phyloP scores from a whole-genome alignment of 1,140 invertebrate species.

The Brachionus angularis region DNA sequence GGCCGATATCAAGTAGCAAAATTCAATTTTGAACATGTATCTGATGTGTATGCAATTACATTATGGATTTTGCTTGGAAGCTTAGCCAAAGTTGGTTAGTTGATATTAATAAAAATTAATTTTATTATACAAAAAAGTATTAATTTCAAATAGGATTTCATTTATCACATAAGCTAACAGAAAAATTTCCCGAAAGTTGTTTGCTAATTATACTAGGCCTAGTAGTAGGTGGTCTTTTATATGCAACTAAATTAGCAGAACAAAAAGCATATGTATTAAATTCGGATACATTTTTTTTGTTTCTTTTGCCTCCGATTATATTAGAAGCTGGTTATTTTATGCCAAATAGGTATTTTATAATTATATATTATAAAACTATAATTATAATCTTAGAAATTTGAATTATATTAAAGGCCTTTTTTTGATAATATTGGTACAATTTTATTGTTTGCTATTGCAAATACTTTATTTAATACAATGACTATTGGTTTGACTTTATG shows the following conservation, averaged over 20 bases:
- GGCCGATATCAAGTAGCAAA: slow-evolving; percentile 23
- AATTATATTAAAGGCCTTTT: too few species aligned
- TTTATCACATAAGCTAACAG: slow-evolving; percentile 40
- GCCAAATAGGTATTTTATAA: too few species aligned
- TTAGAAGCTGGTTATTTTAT: slow-evolving; percentile 58
- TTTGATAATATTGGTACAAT: slow-evolving; percentile 58
- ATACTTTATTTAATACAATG: slow-evolving; percentile 48
- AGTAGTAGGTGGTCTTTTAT: slow-evolving; percentile 66
- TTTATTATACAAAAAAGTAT: background rate
- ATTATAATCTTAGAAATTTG: too few species aligned
- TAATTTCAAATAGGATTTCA: slow-evolving; percentile 34
- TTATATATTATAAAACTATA: too few species aligned
- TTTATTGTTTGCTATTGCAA: slow-evolving; percentile 54
- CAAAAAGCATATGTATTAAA: slow-evolving; percentile 50
- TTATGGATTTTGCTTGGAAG: slow-evolving; percentile 43
- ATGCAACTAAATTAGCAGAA: slow-evolving; percentile 46
- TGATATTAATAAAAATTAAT: background rate
- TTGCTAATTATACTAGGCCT: slow-evolving; percentile 91
- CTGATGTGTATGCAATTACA: slow-evolving; percentile 40
- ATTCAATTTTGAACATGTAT: slow-evolving; percentile 43
- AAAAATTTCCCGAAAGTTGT: slow-evolving; percentile 74
- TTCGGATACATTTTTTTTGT: slow-evolving; percentile 56
- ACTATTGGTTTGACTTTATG: slow-evolving; percentile 47
- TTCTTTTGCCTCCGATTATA: slow-evolving; percentile 57
- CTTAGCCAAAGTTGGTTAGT: slow-evolving; percentile 42